Conservation (phyloP, 2,888 invertebrate species). For the Geophilus truncorum region DNA sequence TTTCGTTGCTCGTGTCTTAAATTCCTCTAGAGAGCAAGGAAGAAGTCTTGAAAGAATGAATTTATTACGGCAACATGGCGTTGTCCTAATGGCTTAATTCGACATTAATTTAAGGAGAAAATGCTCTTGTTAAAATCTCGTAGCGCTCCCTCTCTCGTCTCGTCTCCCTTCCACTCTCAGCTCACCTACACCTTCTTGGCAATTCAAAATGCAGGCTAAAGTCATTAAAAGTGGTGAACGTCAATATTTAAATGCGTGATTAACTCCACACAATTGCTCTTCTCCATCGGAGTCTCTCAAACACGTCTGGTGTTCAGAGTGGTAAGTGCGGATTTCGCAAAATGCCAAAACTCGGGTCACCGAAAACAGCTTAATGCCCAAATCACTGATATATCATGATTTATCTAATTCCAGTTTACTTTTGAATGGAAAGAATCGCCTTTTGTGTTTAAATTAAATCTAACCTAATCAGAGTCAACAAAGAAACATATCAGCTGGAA, state of each 20-base stretch:
- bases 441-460: too few species aligned
- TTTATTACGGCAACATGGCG: slow-evolving; percentile 18
- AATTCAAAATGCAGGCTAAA: background rate
- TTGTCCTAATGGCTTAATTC: slow-evolving; percentile 27
- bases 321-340: background rate
- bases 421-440: too few species aligned
- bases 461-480: too few species aligned
- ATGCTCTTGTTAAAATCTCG: slow-evolving; percentile 25
- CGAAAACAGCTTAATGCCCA: too few species aligned
- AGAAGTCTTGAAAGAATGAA: slow-evolving; percentile 14
- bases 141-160: background rate
- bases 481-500: too few species aligned
- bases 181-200: background rate
- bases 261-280: background rate
- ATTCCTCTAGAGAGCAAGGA: slow-evolving; percentile 2
- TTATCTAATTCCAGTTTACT: too few species aligned
- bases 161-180: background rate
- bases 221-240: background rate
- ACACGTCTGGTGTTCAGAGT: background rate
- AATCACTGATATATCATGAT: too few species aligned
- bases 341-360: too few species aligned
- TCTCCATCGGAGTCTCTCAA: background rate
- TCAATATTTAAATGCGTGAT: background rate
- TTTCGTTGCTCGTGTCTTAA: background rate
- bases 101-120: slow-evolving; percentile 24